phyloP scores from a whole-genome alignment of 2,888 invertebrate genomes.

The Abscondita cerata region DNA sequence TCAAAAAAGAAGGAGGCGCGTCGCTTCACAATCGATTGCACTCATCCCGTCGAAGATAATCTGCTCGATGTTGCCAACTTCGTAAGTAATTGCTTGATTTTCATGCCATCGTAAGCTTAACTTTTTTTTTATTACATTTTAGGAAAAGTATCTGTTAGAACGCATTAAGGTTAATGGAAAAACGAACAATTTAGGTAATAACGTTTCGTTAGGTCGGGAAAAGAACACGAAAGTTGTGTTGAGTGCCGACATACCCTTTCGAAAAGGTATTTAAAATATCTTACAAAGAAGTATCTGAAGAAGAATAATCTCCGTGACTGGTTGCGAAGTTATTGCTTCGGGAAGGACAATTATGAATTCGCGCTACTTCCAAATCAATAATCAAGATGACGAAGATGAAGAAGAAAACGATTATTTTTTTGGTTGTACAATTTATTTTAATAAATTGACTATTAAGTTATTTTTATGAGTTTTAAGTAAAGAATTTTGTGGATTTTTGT shows the following conservation, averaged over 20 bases:
- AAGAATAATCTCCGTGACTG: constrained; percentile 99
- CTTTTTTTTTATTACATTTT: no score
- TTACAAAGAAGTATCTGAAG: constrained; percentile 99
- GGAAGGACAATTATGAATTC: constrained; percentile 97
- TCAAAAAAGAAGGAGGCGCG: constrained; percentile 91
- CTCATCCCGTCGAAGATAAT: constrained; percentile 98
- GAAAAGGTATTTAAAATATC: constrained; percentile 95
- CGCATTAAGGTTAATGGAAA: constrained; percentile 96
- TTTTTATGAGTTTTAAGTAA: no score
- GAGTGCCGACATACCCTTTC: constrained; percentile 84
- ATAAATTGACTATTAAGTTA: constrained; percentile 13
- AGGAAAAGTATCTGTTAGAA: constrained; percentile 88
- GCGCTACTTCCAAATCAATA: constrained; percentile 97
- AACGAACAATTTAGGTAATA: constrained; percentile 94
- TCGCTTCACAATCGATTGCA: constrained; percentile 96
- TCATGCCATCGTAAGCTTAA: no score
- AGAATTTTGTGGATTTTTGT: no score
- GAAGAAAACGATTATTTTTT: constrained; percentile 91
- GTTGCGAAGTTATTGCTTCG: constrained; percentile 97
- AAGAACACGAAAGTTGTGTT: constrained; percentile 90
- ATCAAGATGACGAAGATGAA: constrained; percentile 77
- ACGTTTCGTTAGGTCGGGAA: constrained; percentile 85
- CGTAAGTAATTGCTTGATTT: constrained; percentile 69
- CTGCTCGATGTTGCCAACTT: constrained; percentile 98
- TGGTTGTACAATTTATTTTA: constrained; percentile 44